phyloP scores from a whole-genome alignment of 64 coral and sea anemone species.

The Orbicella faveolata region DNA sequence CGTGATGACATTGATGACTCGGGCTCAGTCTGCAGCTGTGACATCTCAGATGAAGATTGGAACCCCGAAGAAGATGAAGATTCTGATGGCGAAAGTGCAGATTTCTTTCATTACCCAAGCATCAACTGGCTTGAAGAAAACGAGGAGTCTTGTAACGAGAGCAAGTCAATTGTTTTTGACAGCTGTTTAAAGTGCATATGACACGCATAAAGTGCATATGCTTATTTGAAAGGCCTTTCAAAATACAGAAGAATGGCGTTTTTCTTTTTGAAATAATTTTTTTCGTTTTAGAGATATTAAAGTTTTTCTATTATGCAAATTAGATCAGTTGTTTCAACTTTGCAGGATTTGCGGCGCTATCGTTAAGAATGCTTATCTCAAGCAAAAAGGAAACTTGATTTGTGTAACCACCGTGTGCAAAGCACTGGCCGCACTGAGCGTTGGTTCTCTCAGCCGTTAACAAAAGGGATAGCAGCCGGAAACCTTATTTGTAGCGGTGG shows the following conservation, averaged over 20 bases:
- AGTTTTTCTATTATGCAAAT: background rate
- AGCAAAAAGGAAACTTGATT: too few relatives aligned
- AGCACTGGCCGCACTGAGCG: slow-evolving; percentile 3
- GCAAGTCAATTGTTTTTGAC: slow-evolving; percentile 13
- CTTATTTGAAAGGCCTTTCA: too few relatives aligned
- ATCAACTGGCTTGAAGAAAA: background rate
- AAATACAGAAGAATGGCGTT: too few relatives aligned
- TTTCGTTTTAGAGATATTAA: background rate
- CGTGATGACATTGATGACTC: background rate
- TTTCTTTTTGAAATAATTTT: too few relatives aligned
- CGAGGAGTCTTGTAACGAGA: background rate
- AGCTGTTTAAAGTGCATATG: background rate
- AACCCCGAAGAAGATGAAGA: background rate
- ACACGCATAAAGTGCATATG: background rate
- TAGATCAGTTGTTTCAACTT: too few relatives aligned
- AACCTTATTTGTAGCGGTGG: slow-evolving; percentile 13
- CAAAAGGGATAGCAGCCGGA: slow-evolving; percentile 11
- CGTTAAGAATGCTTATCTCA: too few relatives aligned
- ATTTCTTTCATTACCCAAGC: background rate
- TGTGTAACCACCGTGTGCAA: slow-evolving; percentile 15
- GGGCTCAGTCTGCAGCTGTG: background rate
- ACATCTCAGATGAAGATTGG: slow-evolving; percentile 4
- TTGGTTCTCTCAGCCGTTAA: slow-evolving; percentile 6
- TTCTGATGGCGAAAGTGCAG: background rate
- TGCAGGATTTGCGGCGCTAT: too few relatives aligned